Evolutionary conservation across 2,113 vertebrate genomes (phyloP), one percentile per base, ranked within the genome.

Genomic region (Notiomystis cincta): DNA sequence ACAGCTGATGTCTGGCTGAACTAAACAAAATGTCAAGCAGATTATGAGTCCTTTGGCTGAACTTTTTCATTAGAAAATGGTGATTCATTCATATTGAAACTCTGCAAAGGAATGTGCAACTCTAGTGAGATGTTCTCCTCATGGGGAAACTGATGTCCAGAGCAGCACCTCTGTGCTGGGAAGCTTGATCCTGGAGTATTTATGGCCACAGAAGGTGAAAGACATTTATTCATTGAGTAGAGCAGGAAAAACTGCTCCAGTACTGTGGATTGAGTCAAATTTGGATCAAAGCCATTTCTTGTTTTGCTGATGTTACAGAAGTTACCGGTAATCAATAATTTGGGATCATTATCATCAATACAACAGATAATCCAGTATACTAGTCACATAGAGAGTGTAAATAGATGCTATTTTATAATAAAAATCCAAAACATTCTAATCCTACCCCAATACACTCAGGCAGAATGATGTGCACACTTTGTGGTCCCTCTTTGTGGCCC

Each of bases 11-110:
- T 70, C 66, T 73, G 40, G 70, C 40, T 82, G 65, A 72, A 57
- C 58, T 87, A 91, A 93, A 78, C 28, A 83, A 93, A 96, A 89
- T 3, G 2, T 93, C 84, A 91, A 93, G 60, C 10, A 66, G n/a
- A 73, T 65, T 61, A 67, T 28, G n/a, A 84, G 61, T 71, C 60
- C 66, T 85, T 87, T 90, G 73, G 66, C 65, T 94, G 67, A 93
- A 69, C 24, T 70, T 87, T 82, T 81, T 44, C 7, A 17, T 61
- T 75, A 75, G 42, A 75, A 88, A 92, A 79, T 31, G 10, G 4
- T 82, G 13, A 80, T 60, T 91, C 45, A 28, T 5, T 72, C 45
- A 60, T 28, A 44, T 6, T 45, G 28, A 65, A 64, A 61, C 17
- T 67, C 35, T 37, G 16, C 38, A 51, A 56, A 65, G 11, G 18